Base-by-base conservation (phyloP, 2,888 invertebrate species). In the Hyposoter didymator region DNA sequence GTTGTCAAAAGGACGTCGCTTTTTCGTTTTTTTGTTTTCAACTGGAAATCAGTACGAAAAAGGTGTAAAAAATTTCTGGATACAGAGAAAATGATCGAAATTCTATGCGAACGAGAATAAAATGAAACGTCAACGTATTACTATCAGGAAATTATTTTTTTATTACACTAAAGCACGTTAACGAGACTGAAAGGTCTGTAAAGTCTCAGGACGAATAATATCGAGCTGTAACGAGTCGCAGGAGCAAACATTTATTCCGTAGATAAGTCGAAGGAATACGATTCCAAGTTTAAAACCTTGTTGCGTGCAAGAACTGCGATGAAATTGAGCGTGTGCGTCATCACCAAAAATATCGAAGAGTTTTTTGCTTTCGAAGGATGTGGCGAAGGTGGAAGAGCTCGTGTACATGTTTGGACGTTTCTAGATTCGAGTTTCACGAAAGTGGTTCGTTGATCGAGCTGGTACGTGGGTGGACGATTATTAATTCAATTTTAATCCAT, bases 291-390 rank as follows among this genome's bases (percentile, higher is more conserved):
- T 14, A 5, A 59, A 14, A 22, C 10, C 43, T 22, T 22, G 43
- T 67, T 67, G 22, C 47, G 22, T 73, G 55, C 12, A 55, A 95
- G 94, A 94, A 94, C 94, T 66, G 69, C 93, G 94, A 94, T 94
- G 28, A 59, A 94, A 94, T 94, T 94, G 94, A 95, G 94, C 17
- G 94, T 94, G 94, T 95, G 95, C 95, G 95, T 95, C 94, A 94
- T 94, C 94, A 94, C 94, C 95, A 94, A 94, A 94, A 94, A 95
- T 94, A 94, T 94, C 94, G 94, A 94, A 93, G 92, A 94, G 93
- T 28, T 72, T 12, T 69, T 35, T 47, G 35, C 22, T 62, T 22
- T 39, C 39, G 79, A 64, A 72, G 70, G 49, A 72, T 28, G 5
- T 93, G 28, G 28, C 94, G 94, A 74, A 84, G 78, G 70, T 72